These are phyloP conservation scores for Melanotaenia maccullochi DNA, from an alignment of 2,797 vertebrate genomes.

Conservation along the genomic window DNA sequence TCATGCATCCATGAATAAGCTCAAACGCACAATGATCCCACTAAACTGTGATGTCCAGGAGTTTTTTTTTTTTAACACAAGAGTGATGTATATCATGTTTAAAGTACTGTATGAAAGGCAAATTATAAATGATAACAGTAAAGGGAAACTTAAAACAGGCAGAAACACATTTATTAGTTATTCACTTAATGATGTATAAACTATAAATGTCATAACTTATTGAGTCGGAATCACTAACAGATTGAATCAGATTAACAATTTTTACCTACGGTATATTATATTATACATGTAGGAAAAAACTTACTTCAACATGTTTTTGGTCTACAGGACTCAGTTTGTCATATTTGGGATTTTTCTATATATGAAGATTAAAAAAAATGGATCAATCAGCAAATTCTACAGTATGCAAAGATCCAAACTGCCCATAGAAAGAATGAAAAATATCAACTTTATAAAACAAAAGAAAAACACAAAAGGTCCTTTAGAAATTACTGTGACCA, in stretches of 20 bases:
- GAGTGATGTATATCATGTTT: neutral
- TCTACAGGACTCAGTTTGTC: neutral
- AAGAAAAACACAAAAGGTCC: neutral
- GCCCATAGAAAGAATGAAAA: neutral
- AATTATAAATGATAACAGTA: neutral
- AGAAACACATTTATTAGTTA: neutral
- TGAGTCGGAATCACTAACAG: neutral
- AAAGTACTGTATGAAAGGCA: neutral
- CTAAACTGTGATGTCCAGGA: conserved; percentile 10
- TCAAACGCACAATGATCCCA: conserved; percentile 21
- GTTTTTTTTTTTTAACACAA: conserved; percentile 1
- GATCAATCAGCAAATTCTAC: neutral
- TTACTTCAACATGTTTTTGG: neutral
- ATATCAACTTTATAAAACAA: neutral
- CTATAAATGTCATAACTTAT: too few relatives aligned
- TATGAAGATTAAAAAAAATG: neutral
- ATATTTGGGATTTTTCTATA: neutral
- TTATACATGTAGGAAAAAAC: neutral
- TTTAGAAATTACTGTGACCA: neutral
- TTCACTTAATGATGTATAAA: neutral
- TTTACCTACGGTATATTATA: neutral
- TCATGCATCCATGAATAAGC: conserved; percentile 32
- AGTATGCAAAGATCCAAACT: neutral
- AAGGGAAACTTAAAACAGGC: conserved; percentile 1
- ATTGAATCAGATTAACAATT: neutral